phyloP scores from a whole-genome alignment of 2,797 vertebrate species.

The Picus viridis region DNA sequence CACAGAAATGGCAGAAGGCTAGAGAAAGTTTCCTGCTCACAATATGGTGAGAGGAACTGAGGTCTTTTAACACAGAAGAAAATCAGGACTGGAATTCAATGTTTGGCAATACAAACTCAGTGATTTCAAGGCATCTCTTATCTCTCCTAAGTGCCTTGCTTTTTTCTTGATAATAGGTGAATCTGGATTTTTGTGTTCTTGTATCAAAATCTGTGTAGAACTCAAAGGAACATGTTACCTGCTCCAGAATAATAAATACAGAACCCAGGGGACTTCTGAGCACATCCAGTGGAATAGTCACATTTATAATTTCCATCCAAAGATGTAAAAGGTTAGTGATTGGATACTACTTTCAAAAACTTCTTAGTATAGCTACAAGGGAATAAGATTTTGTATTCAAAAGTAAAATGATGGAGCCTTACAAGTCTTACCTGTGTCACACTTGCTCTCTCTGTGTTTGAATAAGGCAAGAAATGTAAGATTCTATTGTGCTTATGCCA shows the following conservation, averaged over 20 bases:
- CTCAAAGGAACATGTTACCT: background rate
- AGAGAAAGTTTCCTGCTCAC: background rate
- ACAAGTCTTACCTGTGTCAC: background rate
- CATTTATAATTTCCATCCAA: background rate
- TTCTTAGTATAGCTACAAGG: background rate
- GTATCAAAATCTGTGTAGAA: background rate
- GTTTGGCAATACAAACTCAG: background rate
- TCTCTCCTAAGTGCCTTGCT: accelerated
- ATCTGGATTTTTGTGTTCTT: background rate
- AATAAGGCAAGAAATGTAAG: too few relatives aligned
- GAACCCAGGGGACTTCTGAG: background rate
- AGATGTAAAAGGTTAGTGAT: background rate
- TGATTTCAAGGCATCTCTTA: background rate
- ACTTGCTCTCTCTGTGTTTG: background rate
- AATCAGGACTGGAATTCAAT: background rate
- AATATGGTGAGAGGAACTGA: background rate
- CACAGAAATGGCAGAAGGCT: background rate
- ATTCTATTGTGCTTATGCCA: too few relatives aligned
- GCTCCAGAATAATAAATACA: background rate
- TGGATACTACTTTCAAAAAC: background rate
- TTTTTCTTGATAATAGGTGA: background rate
- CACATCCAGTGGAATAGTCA: background rate
- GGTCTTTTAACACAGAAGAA: background rate
- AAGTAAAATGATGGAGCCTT: background rate
- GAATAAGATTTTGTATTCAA: background rate